A percentile compares a stretch with the other conserved stretches of the same genome.
Evolutionary conservation across 2,113 vertebrate genomes (phyloP).

Genomic region (Paradoxurus hermaphroditus): DNA sequence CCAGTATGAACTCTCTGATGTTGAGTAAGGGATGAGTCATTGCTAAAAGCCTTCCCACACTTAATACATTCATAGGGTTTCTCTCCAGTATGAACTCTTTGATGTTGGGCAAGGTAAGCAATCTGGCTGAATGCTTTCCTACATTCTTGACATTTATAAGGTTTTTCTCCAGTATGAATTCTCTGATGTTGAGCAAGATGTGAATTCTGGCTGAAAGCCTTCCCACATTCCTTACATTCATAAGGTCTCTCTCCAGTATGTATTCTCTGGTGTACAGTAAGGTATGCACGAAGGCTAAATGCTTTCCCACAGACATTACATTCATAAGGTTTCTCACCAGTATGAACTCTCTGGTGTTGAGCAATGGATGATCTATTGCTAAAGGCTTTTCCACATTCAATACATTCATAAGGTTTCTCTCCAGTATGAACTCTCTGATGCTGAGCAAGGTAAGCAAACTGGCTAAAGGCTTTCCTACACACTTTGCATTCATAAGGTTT

Average conservation of each 20-base stretch:
- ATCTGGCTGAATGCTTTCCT: conserved; percentile 72
- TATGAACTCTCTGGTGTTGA: conserved; percentile 77
- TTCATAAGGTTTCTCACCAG: conserved; percentile 76
- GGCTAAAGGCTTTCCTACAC: conserved; percentile 77
- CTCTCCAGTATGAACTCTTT: conserved; percentile 74
- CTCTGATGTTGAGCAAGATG: conserved; percentile 72
- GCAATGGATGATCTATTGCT: conserved; percentile 76
- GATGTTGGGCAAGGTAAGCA: conserved; percentile 68
- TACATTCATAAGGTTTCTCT: conserved; percentile 79
- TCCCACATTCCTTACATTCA: conserved; percentile 73
- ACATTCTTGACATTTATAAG: conserved; percentile 71
- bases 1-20: conserved; percentile 76
- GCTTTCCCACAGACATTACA: conserved; percentile 73
- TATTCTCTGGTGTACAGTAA: conserved; percentile 72
- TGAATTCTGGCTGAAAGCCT: conserved; percentile 73
- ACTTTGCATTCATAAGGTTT: conserved; percentile 77
- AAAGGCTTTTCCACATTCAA: conserved; percentile 75
- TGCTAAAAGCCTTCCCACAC: conserved; percentile 76
- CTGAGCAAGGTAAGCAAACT: conserved; percentile 72
- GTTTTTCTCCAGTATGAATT: conserved; percentile 74
- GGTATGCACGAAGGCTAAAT: conserved; percentile 71
- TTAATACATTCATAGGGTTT: conserved; percentile 75
- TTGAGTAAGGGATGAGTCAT: conserved; percentile 70
- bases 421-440: conserved; percentile 76
- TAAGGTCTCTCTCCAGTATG: conserved; percentile 72